Percentiles rank a stretch among this genome's conserved stretches.
phyloP scores from a whole-genome alignment of 2,888 invertebrate genomes.

The Polydrusus tereticollis region DNA sequence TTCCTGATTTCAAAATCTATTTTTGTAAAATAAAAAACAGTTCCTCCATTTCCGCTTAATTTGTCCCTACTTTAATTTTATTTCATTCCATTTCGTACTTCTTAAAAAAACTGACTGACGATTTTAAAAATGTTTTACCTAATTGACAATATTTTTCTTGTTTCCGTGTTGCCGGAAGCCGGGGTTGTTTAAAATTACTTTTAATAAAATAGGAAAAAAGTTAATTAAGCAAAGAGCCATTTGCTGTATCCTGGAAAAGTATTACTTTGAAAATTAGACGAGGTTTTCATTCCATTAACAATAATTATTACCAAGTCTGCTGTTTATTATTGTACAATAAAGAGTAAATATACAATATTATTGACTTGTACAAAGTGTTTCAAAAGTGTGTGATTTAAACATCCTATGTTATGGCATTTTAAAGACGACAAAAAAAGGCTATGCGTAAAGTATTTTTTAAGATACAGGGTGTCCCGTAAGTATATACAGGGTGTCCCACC shows the following conservation, averaged over 20 bases:
- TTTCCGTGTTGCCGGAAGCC: constrained; percentile 17
- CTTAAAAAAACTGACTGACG: background rate
- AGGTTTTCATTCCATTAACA: background rate
- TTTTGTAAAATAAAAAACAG: too few species aligned
- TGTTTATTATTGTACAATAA: too few species aligned
- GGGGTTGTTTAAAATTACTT: constrained; percentile 24
- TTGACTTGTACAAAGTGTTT: too few species aligned
- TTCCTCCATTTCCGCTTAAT: background rate
- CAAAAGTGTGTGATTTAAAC: too few species aligned
- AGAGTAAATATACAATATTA: too few species aligned
- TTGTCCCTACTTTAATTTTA: background rate
- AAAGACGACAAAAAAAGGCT: too few species aligned
- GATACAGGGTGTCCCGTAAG: too few species aligned
- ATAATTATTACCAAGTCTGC: too few species aligned
- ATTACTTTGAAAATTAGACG: background rate
- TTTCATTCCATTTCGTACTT: background rate
- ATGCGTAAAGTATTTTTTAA: too few species aligned
- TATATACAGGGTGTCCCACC: too few species aligned
- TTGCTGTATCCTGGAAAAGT: constrained; percentile 14
- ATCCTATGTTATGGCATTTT: too few species aligned
- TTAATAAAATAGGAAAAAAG: constrained; percentile 31
- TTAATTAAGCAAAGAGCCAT: constrained; percentile 32
- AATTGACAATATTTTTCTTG: constrained; percentile 25
- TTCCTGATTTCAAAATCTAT: too few species aligned
- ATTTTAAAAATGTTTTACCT: constrained; percentile 19